Percentiles rank a stretch among this genome's conserved stretches.
Conservation (phyloP, 2,797 vertebrate genomes). For the Sphaeramia orbicularis region DNA sequence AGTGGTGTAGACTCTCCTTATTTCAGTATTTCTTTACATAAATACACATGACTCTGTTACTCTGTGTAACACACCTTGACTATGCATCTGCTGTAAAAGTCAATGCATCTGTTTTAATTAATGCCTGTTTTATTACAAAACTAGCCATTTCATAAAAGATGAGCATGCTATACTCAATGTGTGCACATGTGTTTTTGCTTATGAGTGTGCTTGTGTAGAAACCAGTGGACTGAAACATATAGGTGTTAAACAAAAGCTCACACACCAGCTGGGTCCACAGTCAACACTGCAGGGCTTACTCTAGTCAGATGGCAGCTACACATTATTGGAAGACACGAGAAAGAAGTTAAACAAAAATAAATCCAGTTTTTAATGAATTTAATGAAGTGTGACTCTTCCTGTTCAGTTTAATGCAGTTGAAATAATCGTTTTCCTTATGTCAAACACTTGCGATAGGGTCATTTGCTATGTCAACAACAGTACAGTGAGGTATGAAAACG, state of each 20-base stretch:
- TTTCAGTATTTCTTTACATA: not conserved
- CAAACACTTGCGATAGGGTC: not conserved
- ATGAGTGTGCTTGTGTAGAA: constrained; percentile 25
- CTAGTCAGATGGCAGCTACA: constrained; percentile 32
- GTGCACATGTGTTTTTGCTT: constrained; percentile 8
- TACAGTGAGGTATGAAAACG: not conserved
- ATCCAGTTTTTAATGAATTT: not conserved
- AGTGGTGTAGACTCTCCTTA: not conserved
- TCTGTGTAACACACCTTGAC: not conserved
- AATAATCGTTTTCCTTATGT: not conserved
- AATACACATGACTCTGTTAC: constrained; percentile 22
- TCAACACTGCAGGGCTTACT: constrained; percentile 43
- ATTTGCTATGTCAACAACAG: not conserved
- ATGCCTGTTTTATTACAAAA: constrained; percentile 27
- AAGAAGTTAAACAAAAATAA: not conserved
- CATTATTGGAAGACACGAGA: constrained; percentile 1
- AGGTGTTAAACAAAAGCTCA: constrained; percentile 45
- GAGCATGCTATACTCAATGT: constrained; percentile 1
- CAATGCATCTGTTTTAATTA: constrained; percentile 46
- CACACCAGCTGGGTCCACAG: constrained; percentile 62
- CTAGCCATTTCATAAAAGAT: constrained; percentile 26
- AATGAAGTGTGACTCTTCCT: not conserved
- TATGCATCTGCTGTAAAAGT: constrained; percentile 17
- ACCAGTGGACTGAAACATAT: constrained; percentile 51
- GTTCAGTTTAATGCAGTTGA: not conserved